Percentiles rank a stretch among this genome's conserved stretches.
phyloP scores from a whole-genome alignment of 2,797 vertebrate species.

The Trachurus trachurus region DNA sequence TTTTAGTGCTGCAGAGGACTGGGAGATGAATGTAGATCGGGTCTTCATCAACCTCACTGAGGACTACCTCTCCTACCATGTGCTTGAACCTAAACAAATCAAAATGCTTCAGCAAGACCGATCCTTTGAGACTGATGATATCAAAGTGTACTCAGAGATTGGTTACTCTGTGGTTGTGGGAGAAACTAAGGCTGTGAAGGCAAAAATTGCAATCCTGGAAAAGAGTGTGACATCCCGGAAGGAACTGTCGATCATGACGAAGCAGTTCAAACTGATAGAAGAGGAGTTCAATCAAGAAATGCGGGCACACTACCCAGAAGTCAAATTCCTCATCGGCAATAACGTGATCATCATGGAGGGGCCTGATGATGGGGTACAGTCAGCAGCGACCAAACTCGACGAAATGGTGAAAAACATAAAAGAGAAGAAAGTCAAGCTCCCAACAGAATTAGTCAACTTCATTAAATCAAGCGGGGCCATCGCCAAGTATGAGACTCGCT shows the following conservation, averaged over 20 bases:
- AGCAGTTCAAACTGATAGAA: constrained; percentile 58
- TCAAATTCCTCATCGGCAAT: constrained; percentile 34
- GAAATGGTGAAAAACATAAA: constrained; percentile 53
- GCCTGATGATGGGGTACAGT: constrained; percentile 42
- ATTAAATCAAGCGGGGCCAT: constrained; percentile 48
- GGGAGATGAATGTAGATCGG: constrained; percentile 63
- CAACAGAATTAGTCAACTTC: constrained; percentile 51
- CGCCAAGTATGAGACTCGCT: constrained; percentile 60
- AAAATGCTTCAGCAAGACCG: constrained; percentile 47
- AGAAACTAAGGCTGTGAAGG: constrained; percentile 40
- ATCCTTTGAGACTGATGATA: constrained; percentile 28
- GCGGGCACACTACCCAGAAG: neutral
- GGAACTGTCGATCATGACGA: constrained; percentile 47
- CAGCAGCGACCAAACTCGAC: constrained; percentile 42
- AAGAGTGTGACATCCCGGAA: constrained; percentile 22
- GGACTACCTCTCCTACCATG: constrained; percentile 57
- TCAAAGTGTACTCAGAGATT: constrained; percentile 60
- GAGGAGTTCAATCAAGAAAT: constrained; percentile 64
- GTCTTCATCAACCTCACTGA: constrained; percentile 30
- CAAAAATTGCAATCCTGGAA: constrained; percentile 43
- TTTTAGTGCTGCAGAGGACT: constrained; percentile 29
- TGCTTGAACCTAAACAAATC: constrained; percentile 37
- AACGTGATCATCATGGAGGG: constrained; percentile 63
- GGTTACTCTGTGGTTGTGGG: constrained; percentile 73
- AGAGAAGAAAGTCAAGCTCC: constrained; percentile 45